Conservation (phyloP, 1,140 invertebrate genomes). For the Lethrus apterus region DNA sequence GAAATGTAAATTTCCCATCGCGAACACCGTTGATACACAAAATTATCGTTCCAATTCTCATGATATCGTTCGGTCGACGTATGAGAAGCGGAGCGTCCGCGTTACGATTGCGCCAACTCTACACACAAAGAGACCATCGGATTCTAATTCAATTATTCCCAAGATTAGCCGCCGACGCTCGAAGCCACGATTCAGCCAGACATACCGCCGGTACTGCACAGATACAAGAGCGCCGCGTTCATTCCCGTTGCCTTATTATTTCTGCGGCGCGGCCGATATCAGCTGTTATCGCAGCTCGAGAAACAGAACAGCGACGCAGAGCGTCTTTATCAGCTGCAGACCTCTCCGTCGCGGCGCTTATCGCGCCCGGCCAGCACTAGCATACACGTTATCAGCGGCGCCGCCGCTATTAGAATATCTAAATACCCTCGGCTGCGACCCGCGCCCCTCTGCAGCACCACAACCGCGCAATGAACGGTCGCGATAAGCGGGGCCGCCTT, state of each 20-base stretch:
- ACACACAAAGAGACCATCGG: no score
- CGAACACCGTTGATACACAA: no score
- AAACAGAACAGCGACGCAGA: constrained; percentile 33
- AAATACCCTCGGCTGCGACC: constrained; percentile 38
- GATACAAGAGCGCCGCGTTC: constrained; percentile 12
- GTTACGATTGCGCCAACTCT: no score
- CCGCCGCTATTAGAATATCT: constrained; percentile 44
- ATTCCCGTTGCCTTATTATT: constrained; percentile 28
- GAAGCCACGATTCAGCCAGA: no score
- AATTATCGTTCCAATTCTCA: no score
- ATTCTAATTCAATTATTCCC: constrained; percentile 14
- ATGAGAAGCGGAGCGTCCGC: no score
- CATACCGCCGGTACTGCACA: no score
- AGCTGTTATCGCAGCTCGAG: constrained; percentile 27
- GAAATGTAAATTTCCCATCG: no score
- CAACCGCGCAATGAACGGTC: constrained; percentile 31
- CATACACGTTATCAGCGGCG: constrained; percentile 38
- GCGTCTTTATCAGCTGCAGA: constrained; percentile 37
- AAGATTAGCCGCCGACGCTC: constrained; percentile 15
- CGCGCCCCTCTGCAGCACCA: constrained; percentile 14
- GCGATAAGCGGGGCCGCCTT: constrained; percentile 38
- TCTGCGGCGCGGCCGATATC: constrained; percentile 32
- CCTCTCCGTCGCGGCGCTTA: constrained; percentile 37
- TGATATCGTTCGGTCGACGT: no score
- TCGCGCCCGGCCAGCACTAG: constrained; percentile 36